Conservation (phyloP, 2,888 invertebrate genomes). For the Euspilapteryx auroguttella region DNA sequence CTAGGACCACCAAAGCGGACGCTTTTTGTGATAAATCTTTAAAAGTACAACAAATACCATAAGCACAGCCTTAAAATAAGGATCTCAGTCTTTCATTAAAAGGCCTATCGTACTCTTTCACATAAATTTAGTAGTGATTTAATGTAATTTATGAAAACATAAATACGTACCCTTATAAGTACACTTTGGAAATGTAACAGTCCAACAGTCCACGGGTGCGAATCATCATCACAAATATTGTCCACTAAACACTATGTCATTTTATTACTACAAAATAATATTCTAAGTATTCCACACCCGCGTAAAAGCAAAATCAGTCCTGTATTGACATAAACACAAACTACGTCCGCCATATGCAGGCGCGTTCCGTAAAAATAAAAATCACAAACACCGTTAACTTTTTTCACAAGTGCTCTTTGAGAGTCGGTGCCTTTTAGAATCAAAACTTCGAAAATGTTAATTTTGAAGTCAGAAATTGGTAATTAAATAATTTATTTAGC, state of each 20-base stretch:
- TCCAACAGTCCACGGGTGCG: conserved; percentile 41
- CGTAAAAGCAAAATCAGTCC: conserved; percentile 53
- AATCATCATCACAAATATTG: conserved; percentile 50
- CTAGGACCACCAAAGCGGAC: too few species aligned
- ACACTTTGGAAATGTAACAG: conserved; percentile 35
- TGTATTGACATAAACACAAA: conserved; percentile 62
- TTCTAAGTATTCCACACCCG: conserved; percentile 58
- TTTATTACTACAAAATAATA: conserved; percentile 26
- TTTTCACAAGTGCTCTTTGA: too few species aligned
- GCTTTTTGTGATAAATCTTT: too few species aligned
- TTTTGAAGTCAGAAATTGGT: neutral
- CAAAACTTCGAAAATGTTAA: too few species aligned
- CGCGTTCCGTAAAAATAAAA: conserved; percentile 23
- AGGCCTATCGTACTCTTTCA: too few species aligned
- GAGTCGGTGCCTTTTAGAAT: too few species aligned
- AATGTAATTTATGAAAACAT: too few species aligned
- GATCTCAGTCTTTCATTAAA: too few species aligned
- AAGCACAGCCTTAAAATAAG: too few species aligned
- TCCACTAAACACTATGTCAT: conserved; percentile 15
- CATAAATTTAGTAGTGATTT: too few species aligned
- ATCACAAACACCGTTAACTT: too few species aligned
- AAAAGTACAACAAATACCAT: too few species aligned
- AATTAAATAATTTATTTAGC: neutral
- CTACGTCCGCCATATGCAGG: conserved; percentile 59
- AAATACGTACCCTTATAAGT: conserved; percentile 53